Evolutionary conservation across 2,797 vertebrate genomes (phyloP).

Genomic region (Neopelma chrysocephalum): DNA sequence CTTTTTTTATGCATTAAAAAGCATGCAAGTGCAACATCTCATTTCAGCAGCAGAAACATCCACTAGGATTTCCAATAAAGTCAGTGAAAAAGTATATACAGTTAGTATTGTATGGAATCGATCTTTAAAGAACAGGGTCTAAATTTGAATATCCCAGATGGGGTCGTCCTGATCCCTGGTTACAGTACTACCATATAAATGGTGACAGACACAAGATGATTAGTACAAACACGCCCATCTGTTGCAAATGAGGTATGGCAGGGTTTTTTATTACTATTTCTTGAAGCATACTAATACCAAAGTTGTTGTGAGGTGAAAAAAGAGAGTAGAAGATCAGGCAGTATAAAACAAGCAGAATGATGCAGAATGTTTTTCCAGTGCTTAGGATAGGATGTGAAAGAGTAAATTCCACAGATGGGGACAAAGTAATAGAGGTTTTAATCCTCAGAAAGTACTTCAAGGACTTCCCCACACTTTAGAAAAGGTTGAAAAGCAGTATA

Average conservation of each 20-base stretch:
- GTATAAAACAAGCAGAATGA: neutral
- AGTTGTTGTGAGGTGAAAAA: neutral
- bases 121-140: constrained; percentile 14
- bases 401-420: neutral
- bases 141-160: constrained; percentile 36
- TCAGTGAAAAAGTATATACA: neutral
- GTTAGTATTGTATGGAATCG: neutral
- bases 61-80: neutral
- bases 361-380: neutral
- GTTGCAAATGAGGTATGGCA: neutral
- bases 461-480: neutral
- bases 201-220: constrained; percentile 36
- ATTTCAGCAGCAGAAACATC: neutral
- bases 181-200: neutral
- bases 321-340: neutral
- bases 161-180: constrained; percentile 49
- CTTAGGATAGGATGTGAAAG: neutral
- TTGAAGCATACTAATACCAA: neutral
- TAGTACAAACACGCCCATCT: constrained; percentile 51
- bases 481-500: neutral
- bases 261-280: neutral
- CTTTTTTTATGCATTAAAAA: neutral
- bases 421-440: neutral
- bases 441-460: neutral
- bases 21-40: neutral